Base-by-base conservation (phyloP, 2,888 invertebrate genomes). In the Xanthorhoe spadicearia region DNA sequence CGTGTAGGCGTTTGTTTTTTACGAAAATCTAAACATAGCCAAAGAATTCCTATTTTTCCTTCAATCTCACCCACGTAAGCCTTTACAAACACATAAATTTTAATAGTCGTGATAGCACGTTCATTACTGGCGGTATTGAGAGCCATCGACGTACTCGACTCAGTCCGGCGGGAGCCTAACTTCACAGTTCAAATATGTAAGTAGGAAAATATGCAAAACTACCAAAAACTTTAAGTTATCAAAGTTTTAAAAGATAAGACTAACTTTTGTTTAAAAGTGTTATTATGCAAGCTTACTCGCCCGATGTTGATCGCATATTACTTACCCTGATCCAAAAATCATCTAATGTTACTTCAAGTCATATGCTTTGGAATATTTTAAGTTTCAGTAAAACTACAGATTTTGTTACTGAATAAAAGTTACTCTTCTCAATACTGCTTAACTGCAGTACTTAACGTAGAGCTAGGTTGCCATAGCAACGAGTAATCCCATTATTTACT, bases 401-500 rank as follows among this genome's bases (percentile, higher is more conserved):
- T n/a, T n/a, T n/a, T n/a, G n/a, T n/a, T n/a, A n/a, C n/a, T n/a
- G n/a, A n/a, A n/a, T n/a, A n/a, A n/a, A n/a, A 38, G 38, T 38
- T 38, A 38, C 38, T 38, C 38, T 38, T 38, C 38, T 38, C 38
- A 8, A 9, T 43, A 43, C 38, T 43, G 10, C 13, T 43, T 13
- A 0, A 2, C 38, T 43, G 13, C 38, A 43, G 2, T 13, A 43
- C 13, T 13, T 43, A 43, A 43, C 38, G 13, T 5, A 13, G 38
- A 43, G 38, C 38, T 51, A 32, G 59, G 68, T 73, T 67, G 57
- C 70, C 66, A 70, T 70, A 52, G 67, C 66, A 58, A 69, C 71
- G 52, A 52, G 64, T 71, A 71, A 71, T 74, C 69, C 64, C 56
- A 60, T 72, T 68, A 72, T 67, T 70, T 70, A 59, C 62, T 61